phyloP scores from a whole-genome alignment of 2,113 vertebrate species.

The Chionis minor region DNA sequence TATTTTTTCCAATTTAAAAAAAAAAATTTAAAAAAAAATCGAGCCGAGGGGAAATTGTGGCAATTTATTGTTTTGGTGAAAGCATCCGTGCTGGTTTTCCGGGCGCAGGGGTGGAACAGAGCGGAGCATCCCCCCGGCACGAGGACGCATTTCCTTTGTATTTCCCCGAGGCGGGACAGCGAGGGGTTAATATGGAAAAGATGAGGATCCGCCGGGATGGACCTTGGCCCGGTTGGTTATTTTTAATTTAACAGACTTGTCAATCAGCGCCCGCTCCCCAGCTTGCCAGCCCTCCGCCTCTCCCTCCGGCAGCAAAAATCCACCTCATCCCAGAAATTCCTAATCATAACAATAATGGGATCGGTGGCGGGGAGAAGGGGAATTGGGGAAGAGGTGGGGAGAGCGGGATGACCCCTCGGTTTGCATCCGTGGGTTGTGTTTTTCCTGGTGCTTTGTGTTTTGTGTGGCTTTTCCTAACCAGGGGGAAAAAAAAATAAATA shows the following conservation, averaged over 20 bases:
- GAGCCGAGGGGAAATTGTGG: neutral
- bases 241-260: neutral
- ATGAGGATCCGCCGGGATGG: neutral
- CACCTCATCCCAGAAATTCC: neutral
- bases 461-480: neutral
- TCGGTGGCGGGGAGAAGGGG: neutral
- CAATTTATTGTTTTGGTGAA: neutral
- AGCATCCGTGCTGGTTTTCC: neutral
- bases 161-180: neutral
- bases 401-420: neutral
- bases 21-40: neutral
- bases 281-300: neutral
- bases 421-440: neutral
- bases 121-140: rapidly evolving
- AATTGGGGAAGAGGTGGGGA: neutral
- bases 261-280: neutral
- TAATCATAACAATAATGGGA: neutral
- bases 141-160: neutral
- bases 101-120: neutral
- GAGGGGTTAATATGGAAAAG: neutral
- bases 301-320: neutral
- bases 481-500: neutral
- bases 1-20: neutral
- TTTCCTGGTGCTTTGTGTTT: neutral
- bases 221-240: neutral